Conservation (phyloP, 2,113 vertebrate species). For the Carassius auratus region DNA sequence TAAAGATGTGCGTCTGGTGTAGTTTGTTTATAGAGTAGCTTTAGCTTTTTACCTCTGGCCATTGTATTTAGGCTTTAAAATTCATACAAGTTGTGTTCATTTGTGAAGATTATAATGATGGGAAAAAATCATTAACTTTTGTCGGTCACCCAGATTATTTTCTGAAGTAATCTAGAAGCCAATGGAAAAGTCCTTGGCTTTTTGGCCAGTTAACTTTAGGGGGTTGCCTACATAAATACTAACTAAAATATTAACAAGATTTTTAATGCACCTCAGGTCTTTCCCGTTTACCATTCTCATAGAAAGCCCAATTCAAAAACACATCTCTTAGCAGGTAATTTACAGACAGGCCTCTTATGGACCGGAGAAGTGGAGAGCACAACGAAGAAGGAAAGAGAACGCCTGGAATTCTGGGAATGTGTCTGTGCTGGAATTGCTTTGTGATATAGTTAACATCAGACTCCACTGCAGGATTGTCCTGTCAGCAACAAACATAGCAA, state of each 20-base stretch:
- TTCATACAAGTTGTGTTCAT: neutral
- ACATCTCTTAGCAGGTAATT: conserved; percentile 62
- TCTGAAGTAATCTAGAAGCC: neutral
- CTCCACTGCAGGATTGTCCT: neutral
- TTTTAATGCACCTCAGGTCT: neutral
- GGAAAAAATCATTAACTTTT: neutral
- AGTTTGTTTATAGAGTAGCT: neutral
- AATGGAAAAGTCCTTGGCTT: neutral
- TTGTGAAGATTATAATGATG: neutral
- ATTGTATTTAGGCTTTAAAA: neutral
- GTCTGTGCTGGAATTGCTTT: conserved; percentile 61
- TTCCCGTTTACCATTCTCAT: neutral
- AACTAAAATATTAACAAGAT: neutral
- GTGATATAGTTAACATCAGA: conserved; percentile 9
- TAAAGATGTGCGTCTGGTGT: neutral
- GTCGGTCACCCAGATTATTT: neutral
- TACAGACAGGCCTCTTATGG: conserved; percentile 66
- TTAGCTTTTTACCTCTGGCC: neutral
- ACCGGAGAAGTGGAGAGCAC: conserved; percentile 61
- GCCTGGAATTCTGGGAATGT: conserved; percentile 72
- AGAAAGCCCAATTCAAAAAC: neutral
- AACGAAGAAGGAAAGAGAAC: conserved; percentile 51
- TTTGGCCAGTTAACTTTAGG: neutral
- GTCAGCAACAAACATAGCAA: neutral
- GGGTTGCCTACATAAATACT: neutral